Base-by-base conservation (phyloP, 2,888 invertebrate genomes). In the Pristionchus japonicus region DNA sequence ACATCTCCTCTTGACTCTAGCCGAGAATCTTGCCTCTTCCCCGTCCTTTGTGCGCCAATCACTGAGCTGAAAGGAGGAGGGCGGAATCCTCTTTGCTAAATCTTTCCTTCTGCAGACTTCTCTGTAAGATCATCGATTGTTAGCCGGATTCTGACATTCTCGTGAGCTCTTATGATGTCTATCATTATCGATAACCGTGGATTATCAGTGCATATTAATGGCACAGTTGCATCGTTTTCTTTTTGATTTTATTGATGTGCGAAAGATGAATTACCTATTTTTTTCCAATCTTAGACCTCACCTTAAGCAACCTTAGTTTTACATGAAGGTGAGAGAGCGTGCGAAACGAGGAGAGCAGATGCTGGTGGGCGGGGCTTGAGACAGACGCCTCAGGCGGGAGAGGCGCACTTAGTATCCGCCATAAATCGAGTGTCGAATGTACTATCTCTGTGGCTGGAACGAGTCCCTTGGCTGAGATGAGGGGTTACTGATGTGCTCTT, bases 351-450 rank as follows among this genome's bases (percentile, higher is more conserved):
- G 31, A 67, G 31, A 64, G 31, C 31, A n/a, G 57, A 64, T 77
- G 74, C 47, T 43, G 43, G 77, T 43, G 77, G 77, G 77, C 77
- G 77, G 77, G 27, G 77, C 77, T 27, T 77, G 11, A 31, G 67
- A 9, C n/a, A 11, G 43, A 74, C n/a, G n/a, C n/a, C n/a, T n/a
- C n/a, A n/a, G n/a, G 27, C 40, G 37, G 43, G n/a, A 7, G 77
- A n/a, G 43, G 27, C 77, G 43, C 77, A 43, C 77, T 77, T 77
- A 47, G 77, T 77, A 77, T 77, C 77, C n/a, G 77, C 77, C 77
- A 77, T 77, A 77, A 77, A 77, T 77, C 77, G 77, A 40, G 40
- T 40, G 70, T 34, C 40, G 43, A 77, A 77, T 77, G 77, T 77
- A 77, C 77, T 77, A 77, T 77, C 70, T 34, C 15, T 3, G 13